These are phyloP conservation scores for Ceratina australensis DNA, from an alignment of 1,140 invertebrate species.

Conservation along the genomic window DNA sequence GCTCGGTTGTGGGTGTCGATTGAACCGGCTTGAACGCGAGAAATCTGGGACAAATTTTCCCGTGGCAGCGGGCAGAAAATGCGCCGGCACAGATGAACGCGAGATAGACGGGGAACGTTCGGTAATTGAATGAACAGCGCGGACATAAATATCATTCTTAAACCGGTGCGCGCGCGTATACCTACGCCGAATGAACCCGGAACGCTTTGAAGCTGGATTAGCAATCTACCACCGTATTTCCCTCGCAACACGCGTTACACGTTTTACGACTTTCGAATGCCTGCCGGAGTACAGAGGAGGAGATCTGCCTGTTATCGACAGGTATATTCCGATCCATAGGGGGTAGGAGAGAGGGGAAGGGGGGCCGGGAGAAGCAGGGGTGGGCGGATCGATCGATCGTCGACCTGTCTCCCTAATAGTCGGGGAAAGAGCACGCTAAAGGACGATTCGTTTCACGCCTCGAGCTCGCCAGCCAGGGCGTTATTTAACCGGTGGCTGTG, in stretches of 20 bases:
- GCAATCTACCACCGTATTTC: background rate
- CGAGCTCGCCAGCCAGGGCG: background rate
- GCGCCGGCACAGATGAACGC: constrained; percentile 1
- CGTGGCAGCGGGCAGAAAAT: background rate
- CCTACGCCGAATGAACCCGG: background rate
- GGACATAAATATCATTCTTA: constrained; percentile 11
- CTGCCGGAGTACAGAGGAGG: background rate
- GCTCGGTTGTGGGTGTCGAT: background rate
- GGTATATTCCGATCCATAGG: constrained; percentile 19
- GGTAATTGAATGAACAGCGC: background rate
- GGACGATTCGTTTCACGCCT: constrained; percentile 50
- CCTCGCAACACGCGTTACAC: background rate
- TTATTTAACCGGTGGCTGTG: constrained; percentile 41
- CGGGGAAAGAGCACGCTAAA: constrained; percentile 34
- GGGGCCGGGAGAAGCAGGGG: too few relatives aligned
- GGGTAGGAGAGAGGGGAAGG: background rate
- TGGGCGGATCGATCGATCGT: constrained; percentile 32
- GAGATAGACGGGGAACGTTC: background rate
- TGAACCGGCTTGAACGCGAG: background rate
- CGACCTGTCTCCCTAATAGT: constrained; percentile 48
- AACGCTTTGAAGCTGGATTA: constrained; percentile 11
- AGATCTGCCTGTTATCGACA: constrained; percentile 43
- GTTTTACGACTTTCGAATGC: constrained; percentile 7
- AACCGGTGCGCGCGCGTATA: background rate
- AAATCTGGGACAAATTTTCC: constrained; percentile 28